Evolutionary conservation across 2,797 vertebrate species (phyloP), one percentile per base, ranked within the genome.

Genomic region (Propithecus perrieri): DNA sequence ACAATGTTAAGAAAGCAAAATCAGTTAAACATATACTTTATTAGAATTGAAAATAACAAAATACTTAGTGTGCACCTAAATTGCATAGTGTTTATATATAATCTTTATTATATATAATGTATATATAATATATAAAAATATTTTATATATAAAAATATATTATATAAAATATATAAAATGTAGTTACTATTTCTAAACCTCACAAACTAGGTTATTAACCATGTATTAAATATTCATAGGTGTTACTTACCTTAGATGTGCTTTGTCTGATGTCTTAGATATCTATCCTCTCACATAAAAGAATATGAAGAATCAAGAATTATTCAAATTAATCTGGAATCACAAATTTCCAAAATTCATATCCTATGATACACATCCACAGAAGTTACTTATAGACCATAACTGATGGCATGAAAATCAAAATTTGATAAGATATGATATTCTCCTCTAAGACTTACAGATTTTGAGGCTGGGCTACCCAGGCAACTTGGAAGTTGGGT

Each of bases 1-100:
- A 79, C 28, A 92, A 55, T 72, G 81, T 87, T 83, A 86, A 91
- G 30, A 78, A 87, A 88, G 24, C 17, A 93, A 94, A 96, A 95
- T 50, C 76, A 83, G 41, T 20, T 94, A 80, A 89, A 53, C 67
- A 4, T 18, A 89, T 17, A 74, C 33, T 76, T 78, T 84, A 84
- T 59, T 63, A 61, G 15, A 94, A 84, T 1, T 88, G 33, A 87
- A 89, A 93, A 85, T 46, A 94, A 30, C 6, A 94, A 65, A 30
- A 57, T 1, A 61, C 30, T 85, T 76, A 90, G 14, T 78, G 1
- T 74, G 20, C 79, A 46, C 26, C 84, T 85, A 94, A 96, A 94
- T 0, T 80, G 6, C 11, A 26, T 11, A 55, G 63, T n/a, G 63
- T 65, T 10, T 71, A 50, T 41, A 65, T 71, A 38, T 63, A 63